These are phyloP conservation scores for Scaptomyza reducta DNA, from an alignment of 2,888 invertebrate genomes.

Conservation along the genomic window DNA sequence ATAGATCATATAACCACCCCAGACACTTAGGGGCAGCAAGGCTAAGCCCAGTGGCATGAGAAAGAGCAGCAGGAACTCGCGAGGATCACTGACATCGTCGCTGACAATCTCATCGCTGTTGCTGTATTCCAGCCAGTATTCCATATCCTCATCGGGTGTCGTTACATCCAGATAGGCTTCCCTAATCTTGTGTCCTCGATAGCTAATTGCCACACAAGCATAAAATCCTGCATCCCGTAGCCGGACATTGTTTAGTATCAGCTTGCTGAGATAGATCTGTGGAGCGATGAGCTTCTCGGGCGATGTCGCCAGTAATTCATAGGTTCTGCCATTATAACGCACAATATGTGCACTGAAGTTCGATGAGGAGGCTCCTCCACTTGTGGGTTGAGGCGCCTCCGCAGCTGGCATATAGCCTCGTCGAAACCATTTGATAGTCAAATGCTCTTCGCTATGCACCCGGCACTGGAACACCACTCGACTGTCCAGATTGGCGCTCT, in stretches of 20 bases:
- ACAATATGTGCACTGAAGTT: slow-evolving; percentile 77
- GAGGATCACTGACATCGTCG: slow-evolving; percentile 61
- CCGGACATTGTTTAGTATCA: slow-evolving; percentile 80
- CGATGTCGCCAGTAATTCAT: slow-evolving; percentile 78
- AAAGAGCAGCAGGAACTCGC: slow-evolving; percentile 80
- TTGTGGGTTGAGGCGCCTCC: slow-evolving; percentile 26
- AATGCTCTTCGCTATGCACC: slow-evolving; percentile 81
- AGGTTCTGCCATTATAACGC: slow-evolving; percentile 80
- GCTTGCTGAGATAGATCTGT: slow-evolving; percentile 82
- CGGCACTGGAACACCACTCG: slow-evolving; percentile 83
- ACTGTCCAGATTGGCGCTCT: slow-evolving; percentile 65
- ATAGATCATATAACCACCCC: slow-evolving; percentile 78
- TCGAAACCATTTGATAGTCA: slow-evolving; percentile 83
- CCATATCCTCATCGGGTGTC: slow-evolving; percentile 39
- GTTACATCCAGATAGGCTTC: slow-evolving; percentile 80
- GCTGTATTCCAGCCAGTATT: slow-evolving; percentile 78
- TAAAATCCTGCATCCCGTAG: slow-evolving; percentile 80
- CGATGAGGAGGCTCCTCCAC: slow-evolving; percentile 47
- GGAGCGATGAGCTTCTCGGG: slow-evolving; percentile 79
- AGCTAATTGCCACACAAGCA: slow-evolving; percentile 83
- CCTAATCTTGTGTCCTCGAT: slow-evolving; percentile 80
- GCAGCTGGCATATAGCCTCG: slow-evolving; percentile 38
- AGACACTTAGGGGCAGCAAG: slow-evolving; percentile 79
- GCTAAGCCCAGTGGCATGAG: slow-evolving; percentile 83
- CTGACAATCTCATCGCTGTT: slow-evolving; percentile 51